Base-by-base conservation (phyloP, 2,888 invertebrate genomes). In the Spisula subtruncata region DNA sequence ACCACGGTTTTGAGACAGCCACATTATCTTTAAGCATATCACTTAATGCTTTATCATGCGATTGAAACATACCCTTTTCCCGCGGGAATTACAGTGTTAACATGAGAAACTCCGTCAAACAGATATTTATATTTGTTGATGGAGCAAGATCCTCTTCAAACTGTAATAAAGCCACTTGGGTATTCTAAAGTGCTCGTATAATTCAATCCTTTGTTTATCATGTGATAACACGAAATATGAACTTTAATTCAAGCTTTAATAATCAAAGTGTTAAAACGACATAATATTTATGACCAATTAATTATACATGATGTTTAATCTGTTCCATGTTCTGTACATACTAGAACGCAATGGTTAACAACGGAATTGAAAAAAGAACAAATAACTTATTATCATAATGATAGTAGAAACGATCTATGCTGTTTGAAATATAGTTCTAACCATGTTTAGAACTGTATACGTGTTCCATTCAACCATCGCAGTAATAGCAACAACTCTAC, bases 291-390 rank as follows among this genome's bases (percentile, higher is more conserved):
- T 14, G 51, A 51, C 1, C 12, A 51, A 51, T 16, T 16, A 51
- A 51, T 10, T 51, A 51, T 16, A 51, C 14, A 10, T 51, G 1
- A 51, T 51, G 16, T 51, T 51, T 51, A 14, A 51, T 10, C 1
- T 51, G 16, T 51, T 51, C 51, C 51, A 51, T 10, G 10, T 51
- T 10, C 12, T 51, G 51, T 51, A 51, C 5, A 94, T 93, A 93
- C n/a, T n/a, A n/a, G n/a, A n/a, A n/a, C n/a, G n/a, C n/a, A n/a
- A n/a, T n/a, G n/a, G n/a, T n/a, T n/a, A n/a, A n/a, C n/a, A n/a
- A n/a, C n/a, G n/a, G n/a, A n/a, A n/a, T n/a, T n/a, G n/a, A n/a
- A n/a, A n/a, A n/a, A n/a, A n/a, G n/a, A n/a, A n/a, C n/a, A n/a
- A n/a, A n/a, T n/a, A n/a, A n/a, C n/a, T n/a, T n/a, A n/a, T n/a